A percentile compares a stretch with the other conserved stretches of the same genome.
Evolutionary conservation across 30 jellyfish, hydroid and myxozoan genomes (phyloP).

Genomic region (Turritopsis rubra): DNA sequence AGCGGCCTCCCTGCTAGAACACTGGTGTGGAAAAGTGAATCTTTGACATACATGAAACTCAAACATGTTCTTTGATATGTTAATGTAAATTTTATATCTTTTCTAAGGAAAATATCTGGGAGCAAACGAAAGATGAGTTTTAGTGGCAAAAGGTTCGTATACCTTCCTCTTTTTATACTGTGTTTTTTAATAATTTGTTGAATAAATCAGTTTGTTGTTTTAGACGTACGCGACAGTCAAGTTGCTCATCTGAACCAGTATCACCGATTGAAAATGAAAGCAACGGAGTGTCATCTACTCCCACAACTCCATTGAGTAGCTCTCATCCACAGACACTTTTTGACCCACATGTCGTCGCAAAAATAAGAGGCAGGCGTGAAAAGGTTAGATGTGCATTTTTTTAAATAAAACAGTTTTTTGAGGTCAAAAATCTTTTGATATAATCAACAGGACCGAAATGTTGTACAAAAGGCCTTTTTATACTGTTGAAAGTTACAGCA

Average conservation of each 20-base stretch:
- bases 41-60: not conserved
- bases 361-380: conserved; percentile 8
- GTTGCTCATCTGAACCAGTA: conserved; percentile 97
- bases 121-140: conserved; percentile 2
- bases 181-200: not conserved
- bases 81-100: too few relatives aligned
- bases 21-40: too few relatives aligned
- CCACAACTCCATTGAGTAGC: conserved; percentile 34
- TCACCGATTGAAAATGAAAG: conserved; percentile 63
- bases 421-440: too few relatives aligned
- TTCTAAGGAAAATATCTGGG: not conserved
- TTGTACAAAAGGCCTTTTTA: too few relatives aligned
- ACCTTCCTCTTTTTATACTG: not conserved
- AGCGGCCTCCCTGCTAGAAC: too few relatives aligned
- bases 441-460: too few relatives aligned
- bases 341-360: not conserved
- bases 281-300: conserved; percentile 35
- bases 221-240: conserved; percentile 87
- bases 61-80: not conserved
- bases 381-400: not conserved
- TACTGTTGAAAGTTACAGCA: too few relatives aligned
- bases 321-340: conserved; percentile 13
- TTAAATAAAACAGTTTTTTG: too few relatives aligned
- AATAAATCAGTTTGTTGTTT: not conserved
- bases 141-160: not conserved